Conservation (phyloP, 2,113 vertebrate species). For the Strigops habroptila region DNA sequence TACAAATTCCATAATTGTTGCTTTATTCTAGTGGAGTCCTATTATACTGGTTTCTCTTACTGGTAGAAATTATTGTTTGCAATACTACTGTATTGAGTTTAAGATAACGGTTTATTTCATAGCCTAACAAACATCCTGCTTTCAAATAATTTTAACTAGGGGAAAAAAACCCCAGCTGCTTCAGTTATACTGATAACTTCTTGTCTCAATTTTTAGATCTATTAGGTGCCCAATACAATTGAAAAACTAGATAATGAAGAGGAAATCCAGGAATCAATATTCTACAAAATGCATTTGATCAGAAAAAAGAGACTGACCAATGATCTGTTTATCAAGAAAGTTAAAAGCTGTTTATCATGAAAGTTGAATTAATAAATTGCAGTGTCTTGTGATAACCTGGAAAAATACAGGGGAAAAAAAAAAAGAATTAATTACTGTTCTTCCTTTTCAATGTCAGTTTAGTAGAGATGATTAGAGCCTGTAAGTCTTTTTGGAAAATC, state of each 20-base stretch:
- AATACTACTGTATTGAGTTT: neutral
- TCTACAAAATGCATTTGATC: neutral
- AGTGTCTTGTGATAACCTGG: neutral
- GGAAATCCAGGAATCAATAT: neutral
- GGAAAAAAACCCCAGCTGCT: neutral
- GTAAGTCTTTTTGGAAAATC: neutral
- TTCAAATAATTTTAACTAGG: neutral
- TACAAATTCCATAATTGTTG: neutral
- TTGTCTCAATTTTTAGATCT: neutral
- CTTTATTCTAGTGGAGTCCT: neutral
- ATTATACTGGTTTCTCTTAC: neutral
- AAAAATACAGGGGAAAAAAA: neutral
- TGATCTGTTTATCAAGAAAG: neutral
- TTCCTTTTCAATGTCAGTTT: neutral
- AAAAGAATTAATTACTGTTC: neutral
- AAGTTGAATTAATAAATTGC: neutral
- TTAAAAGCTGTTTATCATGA: neutral
- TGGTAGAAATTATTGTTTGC: neutral
- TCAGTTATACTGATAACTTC: neutral
- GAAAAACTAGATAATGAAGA: neutral
- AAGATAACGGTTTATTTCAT: neutral
- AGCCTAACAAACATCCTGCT: neutral
- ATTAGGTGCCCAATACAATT: neutral
- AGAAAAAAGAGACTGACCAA: neutral
- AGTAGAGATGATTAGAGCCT: neutral